Percentiles rank a stretch among this genome's conserved stretches.
Evolutionary conservation across 1,140 invertebrate genomes (phyloP).

Genomic region (Lepidotrigona ventralis): DNA sequence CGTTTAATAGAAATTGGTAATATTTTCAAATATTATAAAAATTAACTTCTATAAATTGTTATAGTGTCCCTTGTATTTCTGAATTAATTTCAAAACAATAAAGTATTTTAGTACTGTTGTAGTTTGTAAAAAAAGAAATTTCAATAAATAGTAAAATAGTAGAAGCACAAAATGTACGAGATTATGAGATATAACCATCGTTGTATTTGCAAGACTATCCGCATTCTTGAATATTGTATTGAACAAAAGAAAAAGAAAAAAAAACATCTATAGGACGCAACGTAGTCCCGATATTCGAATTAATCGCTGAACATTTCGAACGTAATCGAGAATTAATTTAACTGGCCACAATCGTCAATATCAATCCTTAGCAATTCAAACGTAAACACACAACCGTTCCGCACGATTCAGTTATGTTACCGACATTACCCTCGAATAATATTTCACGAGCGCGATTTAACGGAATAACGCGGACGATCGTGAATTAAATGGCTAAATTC

Average conservation of each 20-base stretch:
- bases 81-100: no score
- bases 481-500: constrained; percentile 41
- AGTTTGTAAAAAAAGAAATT: no score
- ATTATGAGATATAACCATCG: no score
- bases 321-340: neutral
- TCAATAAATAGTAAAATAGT: no score
- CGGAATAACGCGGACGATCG: neutral
- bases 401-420: neutral
- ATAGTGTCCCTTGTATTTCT: no score
- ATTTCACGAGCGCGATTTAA: neutral
- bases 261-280: neutral
- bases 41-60: neutral
- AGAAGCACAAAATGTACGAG: no score
- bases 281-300: neutral
- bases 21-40: neutral
- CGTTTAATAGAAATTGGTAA: neutral
- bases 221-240: no score
- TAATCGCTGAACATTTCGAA: neutral
- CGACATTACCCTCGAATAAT: neutral
- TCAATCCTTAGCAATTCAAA: neutral
- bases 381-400: neutral
- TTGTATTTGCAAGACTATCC: no score
- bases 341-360: neutral
- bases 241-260: neutral
- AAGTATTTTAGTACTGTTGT: no score